Base-by-base conservation (phyloP, 1,140 invertebrate genomes). In the Cotesia vestalis region DNA sequence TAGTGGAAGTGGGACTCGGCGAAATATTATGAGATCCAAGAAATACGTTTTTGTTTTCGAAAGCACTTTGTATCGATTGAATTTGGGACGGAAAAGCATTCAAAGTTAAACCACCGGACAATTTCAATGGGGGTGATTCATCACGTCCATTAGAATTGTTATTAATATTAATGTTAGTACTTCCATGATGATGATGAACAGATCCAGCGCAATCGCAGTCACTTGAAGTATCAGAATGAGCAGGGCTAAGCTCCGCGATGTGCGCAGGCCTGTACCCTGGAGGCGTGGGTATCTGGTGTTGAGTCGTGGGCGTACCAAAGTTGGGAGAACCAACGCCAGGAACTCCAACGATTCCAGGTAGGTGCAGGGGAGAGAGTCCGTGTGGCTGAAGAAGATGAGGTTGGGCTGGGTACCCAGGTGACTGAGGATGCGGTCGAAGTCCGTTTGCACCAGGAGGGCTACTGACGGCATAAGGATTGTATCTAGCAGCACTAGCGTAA, bases 151-250 rank as follows among this genome's bases (percentile, higher is more conserved):
- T 69, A 34, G 27, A 17, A 12, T 76, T 71, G 34, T 60, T 75
- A 20, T 46, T 46, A 46, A 46, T 11, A 46, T 46, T 46, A 46
- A 46, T 11, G 11, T 46, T 27, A 27, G 27, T 27, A 27, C 27
- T 46, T 46, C 27, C 55, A n/a, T 69, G 74, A 36, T 73, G 71
- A 35, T 61, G 67, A 63, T 75, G 70, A n/a, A 67, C 9, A 36
- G 53, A 27, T 5, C 4, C 53, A 60, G 36, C 55, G 68, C 83
- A 86, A 36, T 88, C 87, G 79, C 83, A 88, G 61, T 87, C 85
- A 66, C 83, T 86, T 0, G 83, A 85, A 0, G 78, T 66, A 59
- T 83, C 82, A 0, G 83, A 86, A 14, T 85, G 78, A 0, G 76
- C 73, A 0, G 82, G 85, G 52, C 85, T 85, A 1, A 84, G 71